Evolutionary conservation across 1,140 invertebrate species (phyloP).

Genomic region (Anastatus disparis): DNA sequence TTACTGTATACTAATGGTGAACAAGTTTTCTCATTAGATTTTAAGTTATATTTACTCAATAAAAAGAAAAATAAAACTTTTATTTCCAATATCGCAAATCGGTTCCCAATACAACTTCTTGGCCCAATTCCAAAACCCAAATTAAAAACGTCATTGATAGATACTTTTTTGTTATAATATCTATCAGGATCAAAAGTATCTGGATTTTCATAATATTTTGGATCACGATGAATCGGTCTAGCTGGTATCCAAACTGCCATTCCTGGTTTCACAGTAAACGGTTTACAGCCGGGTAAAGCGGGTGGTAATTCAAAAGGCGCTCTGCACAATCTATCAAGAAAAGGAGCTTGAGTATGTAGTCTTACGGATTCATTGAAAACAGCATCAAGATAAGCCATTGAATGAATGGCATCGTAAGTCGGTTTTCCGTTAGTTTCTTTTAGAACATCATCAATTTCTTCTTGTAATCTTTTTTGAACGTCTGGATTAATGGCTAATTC

Average conservation of each 20-base stretch:
- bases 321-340: constrained; percentile 66
- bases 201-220: no score
- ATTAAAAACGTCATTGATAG: constrained; percentile 46
- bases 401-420: constrained; percentile 60
- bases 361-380: no score
- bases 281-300: constrained; percentile 64
- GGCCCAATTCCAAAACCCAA: constrained; percentile 53
- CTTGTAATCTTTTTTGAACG: constrained; percentile 69
- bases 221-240: constrained; percentile 65
- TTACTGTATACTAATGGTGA: constrained; percentile 17
- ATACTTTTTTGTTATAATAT: constrained; percentile 51
- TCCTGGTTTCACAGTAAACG: constrained; percentile 63
- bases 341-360: constrained; percentile 61
- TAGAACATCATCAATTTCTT: constrained; percentile 68
- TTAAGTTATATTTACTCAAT: constrained; percentile 31
- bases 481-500: constrained; percentile 70
- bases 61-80: constrained; percentile 37
- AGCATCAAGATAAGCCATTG: no score
- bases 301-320: constrained; percentile 40
- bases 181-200: no score
- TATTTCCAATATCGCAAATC: constrained; percentile 40
- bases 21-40: constrained; percentile 34
- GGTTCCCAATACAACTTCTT: constrained; percentile 47
- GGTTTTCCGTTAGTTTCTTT: constrained; percentile 50
- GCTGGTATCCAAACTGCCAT: constrained; percentile 63